Evolutionary conservation across 2,113 vertebrate genomes (phyloP).

Genomic region (Pseudolaguvia tuberculata): DNA sequence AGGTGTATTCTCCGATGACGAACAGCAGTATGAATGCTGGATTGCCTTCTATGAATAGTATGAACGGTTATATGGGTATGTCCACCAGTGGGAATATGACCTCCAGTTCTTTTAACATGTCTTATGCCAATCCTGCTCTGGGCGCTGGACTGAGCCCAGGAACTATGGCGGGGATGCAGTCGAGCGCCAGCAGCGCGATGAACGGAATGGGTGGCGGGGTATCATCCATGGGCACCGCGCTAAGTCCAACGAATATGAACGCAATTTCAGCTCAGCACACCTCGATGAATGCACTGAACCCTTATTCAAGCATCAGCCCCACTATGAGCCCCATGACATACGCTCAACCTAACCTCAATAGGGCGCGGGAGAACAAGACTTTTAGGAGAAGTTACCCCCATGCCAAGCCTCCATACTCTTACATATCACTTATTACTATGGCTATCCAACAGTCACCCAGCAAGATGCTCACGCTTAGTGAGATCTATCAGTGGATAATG

Average conservation of each 20-base stretch:
- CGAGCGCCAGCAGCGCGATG: conserved; percentile 72
- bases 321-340: conserved; percentile 90
- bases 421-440: conserved; percentile 99
- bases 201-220: conserved; percentile 78
- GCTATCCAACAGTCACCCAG: conserved; percentile 94
- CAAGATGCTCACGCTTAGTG: conserved; percentile 96
- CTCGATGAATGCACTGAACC: conserved; percentile 81
- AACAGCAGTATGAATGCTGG: conserved; percentile 86
- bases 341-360: conserved; percentile 75
- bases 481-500: conserved; percentile 99
- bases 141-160: conserved; percentile 80
- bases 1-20: conserved; percentile 91
- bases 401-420: conserved; percentile 95
- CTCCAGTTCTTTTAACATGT: conserved; percentile 91
- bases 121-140: conserved; percentile 85
- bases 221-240: conserved; percentile 79
- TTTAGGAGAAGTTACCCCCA: conserved; percentile 94
- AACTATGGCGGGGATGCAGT: conserved; percentile 74
- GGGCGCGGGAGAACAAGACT: conserved; percentile 80
- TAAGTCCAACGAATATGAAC: conserved; percentile 82
- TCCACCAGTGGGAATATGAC: conserved; percentile 83
- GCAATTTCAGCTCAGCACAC: conserved; percentile 81
- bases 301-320: conserved; percentile 85
- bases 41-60: conserved; percentile 83
- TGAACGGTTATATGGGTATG: conserved; percentile 94